Evolutionary conservation across 2,113 vertebrate species (phyloP).

Genomic region (Chaenogobius annularis): DNA sequence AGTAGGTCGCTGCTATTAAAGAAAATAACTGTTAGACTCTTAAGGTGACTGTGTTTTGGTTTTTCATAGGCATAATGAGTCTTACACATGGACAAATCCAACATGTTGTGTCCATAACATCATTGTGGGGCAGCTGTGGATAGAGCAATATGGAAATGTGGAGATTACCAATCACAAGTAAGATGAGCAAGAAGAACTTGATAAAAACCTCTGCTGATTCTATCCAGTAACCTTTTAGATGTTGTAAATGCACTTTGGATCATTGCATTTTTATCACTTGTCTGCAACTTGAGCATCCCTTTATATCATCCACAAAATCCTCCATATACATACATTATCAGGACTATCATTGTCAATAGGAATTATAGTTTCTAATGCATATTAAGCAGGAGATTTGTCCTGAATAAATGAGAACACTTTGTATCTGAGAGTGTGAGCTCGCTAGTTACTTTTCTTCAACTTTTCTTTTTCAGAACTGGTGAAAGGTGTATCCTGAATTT

Average conservation of each 20-base stretch:
- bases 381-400: constrained; percentile 13
- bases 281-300: neutral
- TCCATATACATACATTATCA: neutral
- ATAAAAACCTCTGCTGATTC: too few species aligned
- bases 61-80: constrained; percentile 84
- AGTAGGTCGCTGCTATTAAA: constrained; percentile 75
- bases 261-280: too few species aligned
- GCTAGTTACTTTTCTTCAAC: constrained; percentile 4
- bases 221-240: too few species aligned
- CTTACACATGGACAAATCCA: constrained; percentile 97
- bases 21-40: neutral
- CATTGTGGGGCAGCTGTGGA: constrained; percentile 98
- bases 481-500: constrained; percentile 93
- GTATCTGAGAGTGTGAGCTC: constrained; percentile 6
- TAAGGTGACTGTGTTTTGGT: neutral
- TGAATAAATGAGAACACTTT: constrained; percentile 22
- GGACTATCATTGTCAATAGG: neutral
- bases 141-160: constrained; percentile 94
- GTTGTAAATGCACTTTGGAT: too few species aligned
- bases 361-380: neutral
- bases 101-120: constrained; percentile 98
- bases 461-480: constrained; percentile 83
- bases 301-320: neutral
- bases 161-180: constrained; percentile 96
- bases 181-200: constrained; percentile 6